Base-by-base conservation (phyloP, 2,797 vertebrate species). In the Chrosomus eos region DNA sequence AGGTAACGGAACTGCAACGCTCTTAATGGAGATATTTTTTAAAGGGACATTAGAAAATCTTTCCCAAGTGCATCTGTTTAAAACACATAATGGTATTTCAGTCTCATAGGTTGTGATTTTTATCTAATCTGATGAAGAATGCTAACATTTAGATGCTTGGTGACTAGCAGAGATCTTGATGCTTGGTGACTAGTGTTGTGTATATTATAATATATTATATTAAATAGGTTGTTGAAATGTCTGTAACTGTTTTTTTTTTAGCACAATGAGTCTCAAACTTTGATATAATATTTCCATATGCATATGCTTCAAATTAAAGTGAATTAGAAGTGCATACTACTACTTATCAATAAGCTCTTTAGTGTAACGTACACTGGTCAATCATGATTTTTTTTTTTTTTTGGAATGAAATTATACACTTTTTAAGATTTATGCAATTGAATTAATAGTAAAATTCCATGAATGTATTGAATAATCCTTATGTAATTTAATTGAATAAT, bases 1-100 rank as follows among this genome's bases (percentile, higher is more conserved):
- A 85, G 38, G 3, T 51, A 51, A 75, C 76, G 88, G 94, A 93
- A 96, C 91, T 94, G 77, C 95, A 95, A 40, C 71, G 11, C 80
- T 81, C 82, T 77, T 67, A 45, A 31, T 72, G 19, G n/a, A 78
- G 33, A 45, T 48, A 72, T 53, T 60, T 86, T 92, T 94, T 93
- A 93, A 93, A 94, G 94, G 86, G 76, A 92, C 92, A 94, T 55
- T 64, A 45, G 51, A 60, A 74, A 85, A 86, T 80, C 48, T 84
- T 85, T 43, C 76, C 80, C 70, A 60, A 85, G 66, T 84, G 64
- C 70, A 81, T 53, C 40, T 83, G 45, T 68, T 80, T 80, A 79
- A 48, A 74, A 31, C n/a, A 23, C 58, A 43, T 26, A 19, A 81
- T 31, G 26, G 45, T 28, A 23, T 58, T 74, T 85, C 3, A 8